Conservation (phyloP, 2,113 vertebrate genomes). For the Ellobius talpinus region DNA sequence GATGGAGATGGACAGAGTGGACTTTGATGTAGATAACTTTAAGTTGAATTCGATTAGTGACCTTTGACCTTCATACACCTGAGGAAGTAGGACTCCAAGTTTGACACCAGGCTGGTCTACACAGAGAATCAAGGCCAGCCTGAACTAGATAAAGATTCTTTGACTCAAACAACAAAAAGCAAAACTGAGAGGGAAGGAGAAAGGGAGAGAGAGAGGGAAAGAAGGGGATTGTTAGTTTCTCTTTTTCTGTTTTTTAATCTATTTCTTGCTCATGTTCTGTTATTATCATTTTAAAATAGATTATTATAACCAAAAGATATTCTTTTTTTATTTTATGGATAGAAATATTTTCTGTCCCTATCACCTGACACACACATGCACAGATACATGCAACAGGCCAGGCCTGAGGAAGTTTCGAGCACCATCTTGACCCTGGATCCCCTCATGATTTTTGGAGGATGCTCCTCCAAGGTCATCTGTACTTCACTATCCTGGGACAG, state of each 20-base stretch:
- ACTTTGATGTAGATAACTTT: background rate
- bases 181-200: too few species aligned
- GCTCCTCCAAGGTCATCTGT: constrained; percentile 97
- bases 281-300: background rate
- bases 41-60: background rate
- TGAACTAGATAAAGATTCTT: too few species aligned
- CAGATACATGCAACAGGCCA: constrained; percentile 83
- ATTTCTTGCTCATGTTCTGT: background rate
- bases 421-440: constrained; percentile 96
- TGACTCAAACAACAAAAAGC: too few species aligned
- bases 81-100: background rate
- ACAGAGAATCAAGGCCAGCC: background rate
- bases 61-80: background rate
- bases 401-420: constrained; percentile 93
- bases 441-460: constrained; percentile 93
- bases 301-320: background rate
- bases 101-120: background rate
- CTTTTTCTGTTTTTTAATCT: background rate
- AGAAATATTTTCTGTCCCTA: background rate
- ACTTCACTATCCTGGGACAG: constrained; percentile 93
- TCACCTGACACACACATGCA: too few species aligned
- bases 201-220: background rate
- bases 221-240: background rate
- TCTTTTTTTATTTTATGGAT: background rate
- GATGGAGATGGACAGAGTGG: background rate